phyloP scores from a whole-genome alignment of 2,113 vertebrate genomes.

The Pomatorhinus ruficollis region DNA sequence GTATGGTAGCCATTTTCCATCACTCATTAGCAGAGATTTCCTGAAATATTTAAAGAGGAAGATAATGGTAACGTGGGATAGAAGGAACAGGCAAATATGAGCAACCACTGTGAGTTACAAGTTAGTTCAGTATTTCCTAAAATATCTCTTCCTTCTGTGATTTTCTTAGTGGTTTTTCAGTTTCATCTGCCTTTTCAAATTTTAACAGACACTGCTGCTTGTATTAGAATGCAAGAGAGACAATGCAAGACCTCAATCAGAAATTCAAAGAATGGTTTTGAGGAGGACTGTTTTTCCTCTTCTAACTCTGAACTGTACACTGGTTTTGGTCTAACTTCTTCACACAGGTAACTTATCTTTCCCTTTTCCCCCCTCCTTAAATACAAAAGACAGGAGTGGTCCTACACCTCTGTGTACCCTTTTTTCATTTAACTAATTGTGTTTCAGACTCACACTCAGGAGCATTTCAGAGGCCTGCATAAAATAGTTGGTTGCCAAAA shows the following conservation, averaged over 20 bases:
- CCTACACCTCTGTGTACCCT: not conserved
- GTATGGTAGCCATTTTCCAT: not conserved
- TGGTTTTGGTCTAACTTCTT: not conserved
- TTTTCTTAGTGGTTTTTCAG: not conserved
- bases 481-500: not conserved
- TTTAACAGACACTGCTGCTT: not conserved
- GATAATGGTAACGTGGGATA: not conserved
- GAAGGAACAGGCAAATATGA: not conserved
- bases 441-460: not conserved
- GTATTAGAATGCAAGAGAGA: not conserved
- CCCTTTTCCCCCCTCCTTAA: not conserved
- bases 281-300: not conserved
- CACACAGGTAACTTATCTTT: not conserved
- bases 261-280: not conserved
- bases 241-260: not conserved
- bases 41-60: not conserved
- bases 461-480: not conserved
- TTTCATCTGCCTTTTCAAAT: not conserved
- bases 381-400: not conserved
- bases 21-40: not conserved
- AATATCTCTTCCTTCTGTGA: not conserved
- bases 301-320: not conserved
- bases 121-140: not conserved
- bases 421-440: not conserved
- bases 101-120: not conserved